Conservation (phyloP, 2,797 vertebrate genomes). For the Bryconaethiops microstoma region DNA sequence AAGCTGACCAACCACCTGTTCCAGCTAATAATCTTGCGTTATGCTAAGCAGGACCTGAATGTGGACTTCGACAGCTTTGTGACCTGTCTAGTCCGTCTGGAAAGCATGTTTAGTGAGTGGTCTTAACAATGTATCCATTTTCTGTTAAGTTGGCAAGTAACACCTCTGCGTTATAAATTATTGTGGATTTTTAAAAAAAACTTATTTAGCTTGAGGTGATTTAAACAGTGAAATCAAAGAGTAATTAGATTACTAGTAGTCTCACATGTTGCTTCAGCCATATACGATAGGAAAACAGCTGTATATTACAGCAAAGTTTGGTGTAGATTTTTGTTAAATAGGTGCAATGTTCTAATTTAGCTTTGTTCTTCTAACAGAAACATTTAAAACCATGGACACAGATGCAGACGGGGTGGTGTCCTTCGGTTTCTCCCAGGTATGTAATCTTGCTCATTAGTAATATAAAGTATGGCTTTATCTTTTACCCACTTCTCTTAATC, state of each 20-base stretch:
- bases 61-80: conserved; percentile 95
- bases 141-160: neutral
- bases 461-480: neutral
- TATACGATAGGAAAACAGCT: neutral
- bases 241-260: too few relatives aligned
- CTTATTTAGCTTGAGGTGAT: neutral
- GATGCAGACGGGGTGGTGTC: conserved; percentile 77
- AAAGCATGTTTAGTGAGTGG: conserved; percentile 95
- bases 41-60: conserved; percentile 84
- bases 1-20: conserved; percentile 81
- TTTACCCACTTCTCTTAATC: conserved; percentile 5
- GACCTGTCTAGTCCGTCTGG: conserved; percentile 90
- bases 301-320: neutral
- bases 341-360: neutral
- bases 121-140: neutral
- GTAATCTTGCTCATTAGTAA: conserved; percentile 20
- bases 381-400: conserved; percentile 80
- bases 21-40: conserved; percentile 84
- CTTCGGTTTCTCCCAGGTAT: conserved; percentile 80
- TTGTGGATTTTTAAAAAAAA: neutral
- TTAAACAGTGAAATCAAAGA: neutral
- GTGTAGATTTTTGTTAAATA: neutral
- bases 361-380: conserved; percentile 66
- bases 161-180: neutral
- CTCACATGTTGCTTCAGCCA: too few relatives aligned